Evolutionary conservation across 2,797 vertebrate species (phyloP).

Genomic region (Acanthornis magna): DNA sequence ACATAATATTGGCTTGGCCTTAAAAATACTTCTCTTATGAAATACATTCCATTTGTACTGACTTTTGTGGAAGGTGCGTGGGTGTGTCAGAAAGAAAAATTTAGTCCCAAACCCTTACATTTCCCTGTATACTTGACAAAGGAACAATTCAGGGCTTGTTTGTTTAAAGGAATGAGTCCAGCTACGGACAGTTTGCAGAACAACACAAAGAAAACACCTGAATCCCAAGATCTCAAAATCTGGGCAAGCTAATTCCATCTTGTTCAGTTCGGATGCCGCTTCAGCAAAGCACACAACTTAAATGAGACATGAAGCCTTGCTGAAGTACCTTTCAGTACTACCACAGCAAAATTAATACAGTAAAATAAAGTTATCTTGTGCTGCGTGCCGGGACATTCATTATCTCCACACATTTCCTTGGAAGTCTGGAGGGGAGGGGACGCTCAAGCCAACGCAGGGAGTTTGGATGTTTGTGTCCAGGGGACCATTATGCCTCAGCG

Average conservation of each 20-base stretch:
- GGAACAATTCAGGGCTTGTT: not conserved
- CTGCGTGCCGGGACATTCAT: rapidly evolving
- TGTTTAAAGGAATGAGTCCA: not conserved
- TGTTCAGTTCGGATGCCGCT: not conserved
- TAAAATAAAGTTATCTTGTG: not conserved
- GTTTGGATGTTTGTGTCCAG: not conserved
- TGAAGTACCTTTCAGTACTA: not conserved
- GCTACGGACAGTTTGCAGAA: not conserved
- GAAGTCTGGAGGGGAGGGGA: not conserved
- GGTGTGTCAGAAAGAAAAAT: constrained; percentile 52
- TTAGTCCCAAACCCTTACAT: not conserved
- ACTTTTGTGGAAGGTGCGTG: constrained; percentile 52
- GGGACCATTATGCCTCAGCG: constrained; percentile 6
- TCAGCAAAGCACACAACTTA: not conserved
- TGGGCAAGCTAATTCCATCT: not conserved
- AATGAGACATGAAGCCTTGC: not conserved
- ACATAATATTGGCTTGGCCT: constrained; percentile 32
- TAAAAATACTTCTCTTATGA: constrained; percentile 43
- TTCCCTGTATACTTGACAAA: not conserved
- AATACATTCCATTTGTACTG: constrained; percentile 53
- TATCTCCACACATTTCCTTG: not conserved
- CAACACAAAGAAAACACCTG: not conserved
- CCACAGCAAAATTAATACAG: not conserved
- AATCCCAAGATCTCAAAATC: not conserved
- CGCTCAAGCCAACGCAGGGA: not conserved